Conservation (phyloP, 2,888 invertebrate genomes). For the Tricholauxania praeusta region DNA sequence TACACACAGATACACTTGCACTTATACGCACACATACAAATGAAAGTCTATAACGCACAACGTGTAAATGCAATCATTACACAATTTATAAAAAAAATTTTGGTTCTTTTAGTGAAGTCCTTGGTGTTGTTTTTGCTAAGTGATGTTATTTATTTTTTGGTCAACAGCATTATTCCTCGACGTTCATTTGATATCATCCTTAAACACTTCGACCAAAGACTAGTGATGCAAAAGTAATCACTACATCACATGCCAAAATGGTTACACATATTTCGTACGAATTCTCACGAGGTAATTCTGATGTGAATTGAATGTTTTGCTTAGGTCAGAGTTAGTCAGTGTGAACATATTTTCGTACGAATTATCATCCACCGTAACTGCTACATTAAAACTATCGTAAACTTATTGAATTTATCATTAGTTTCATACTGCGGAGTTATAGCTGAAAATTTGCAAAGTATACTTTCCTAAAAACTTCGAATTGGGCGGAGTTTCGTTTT, state of each 20-base stretch:
- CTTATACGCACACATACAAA: conserved; percentile 22
- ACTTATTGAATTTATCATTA: too few species aligned
- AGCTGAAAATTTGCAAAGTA: too few species aligned
- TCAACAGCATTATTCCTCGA: conserved; percentile 35
- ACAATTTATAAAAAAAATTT: conserved; percentile 45
- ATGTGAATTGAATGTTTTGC: too few species aligned
- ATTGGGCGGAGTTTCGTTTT: too few species aligned
- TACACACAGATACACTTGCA: conserved; percentile 5
- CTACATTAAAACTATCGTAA: too few species aligned
- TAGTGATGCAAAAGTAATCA: conserved; percentile 1
- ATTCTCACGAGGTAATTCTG: neutral
- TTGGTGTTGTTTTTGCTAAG: conserved; percentile 16
- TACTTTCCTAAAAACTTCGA: too few species aligned
- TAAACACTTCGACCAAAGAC: conserved; percentile 19
- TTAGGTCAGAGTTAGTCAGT: too few species aligned
- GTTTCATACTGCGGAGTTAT: too few species aligned
- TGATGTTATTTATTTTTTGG: conserved; percentile 2
- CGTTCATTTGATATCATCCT: conserved; percentile 32
- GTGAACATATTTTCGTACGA: too few species aligned
- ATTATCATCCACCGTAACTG: too few species aligned
- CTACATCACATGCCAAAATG: too few species aligned
- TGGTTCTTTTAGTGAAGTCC: neutral
- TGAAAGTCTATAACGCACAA: conserved; percentile 43
- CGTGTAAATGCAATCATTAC: conserved; percentile 57
- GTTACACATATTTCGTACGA: too few species aligned